A percentile compares a stretch with the other conserved stretches of the same genome.
Conservation (phyloP, 2,797 vertebrate species). For the Sandelia bainsii region DNA sequence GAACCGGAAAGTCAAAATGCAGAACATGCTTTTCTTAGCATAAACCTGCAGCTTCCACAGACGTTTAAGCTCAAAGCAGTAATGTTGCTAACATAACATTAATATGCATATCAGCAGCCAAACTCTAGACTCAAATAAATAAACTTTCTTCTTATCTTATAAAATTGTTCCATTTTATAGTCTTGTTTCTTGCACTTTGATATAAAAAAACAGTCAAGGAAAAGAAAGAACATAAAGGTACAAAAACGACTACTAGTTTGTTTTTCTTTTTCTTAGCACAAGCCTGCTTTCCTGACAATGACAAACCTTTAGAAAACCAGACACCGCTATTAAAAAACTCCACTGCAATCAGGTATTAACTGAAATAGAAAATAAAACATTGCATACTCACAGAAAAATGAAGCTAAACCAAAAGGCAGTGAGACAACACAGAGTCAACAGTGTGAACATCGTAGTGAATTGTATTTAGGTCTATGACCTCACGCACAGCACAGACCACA, state of each 20-base stretch:
- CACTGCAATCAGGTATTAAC: background rate
- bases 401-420: conserved; percentile 38
- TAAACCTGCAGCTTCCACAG: conserved; percentile 19
- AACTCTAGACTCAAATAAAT: conserved; percentile 43
- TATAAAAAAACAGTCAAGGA: conserved; percentile 9
- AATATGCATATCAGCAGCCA: conserved; percentile 18
- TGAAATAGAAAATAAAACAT: background rate
- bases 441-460: conserved; percentile 9
- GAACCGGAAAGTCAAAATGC: conserved; percentile 39
- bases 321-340: background rate
- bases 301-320: background rate
- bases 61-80: conserved; percentile 13
- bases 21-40: conserved; percentile 5
- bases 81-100: conserved; percentile 3
- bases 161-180: conserved; percentile 17
- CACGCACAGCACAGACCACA: conserved; percentile 49
- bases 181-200: conserved; percentile 22
- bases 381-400: conserved; percentile 20
- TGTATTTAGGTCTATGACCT: conserved; percentile 40
- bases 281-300: background rate
- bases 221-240: conserved; percentile 19
- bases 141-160: conserved; percentile 32
- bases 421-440: conserved; percentile 43
- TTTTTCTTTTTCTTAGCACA: background rate
- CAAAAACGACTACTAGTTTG: background rate